Evolutionary conservation across 1,140 invertebrate species (phyloP).

Genomic region (Bursaphelenchus mucronatus): DNA sequence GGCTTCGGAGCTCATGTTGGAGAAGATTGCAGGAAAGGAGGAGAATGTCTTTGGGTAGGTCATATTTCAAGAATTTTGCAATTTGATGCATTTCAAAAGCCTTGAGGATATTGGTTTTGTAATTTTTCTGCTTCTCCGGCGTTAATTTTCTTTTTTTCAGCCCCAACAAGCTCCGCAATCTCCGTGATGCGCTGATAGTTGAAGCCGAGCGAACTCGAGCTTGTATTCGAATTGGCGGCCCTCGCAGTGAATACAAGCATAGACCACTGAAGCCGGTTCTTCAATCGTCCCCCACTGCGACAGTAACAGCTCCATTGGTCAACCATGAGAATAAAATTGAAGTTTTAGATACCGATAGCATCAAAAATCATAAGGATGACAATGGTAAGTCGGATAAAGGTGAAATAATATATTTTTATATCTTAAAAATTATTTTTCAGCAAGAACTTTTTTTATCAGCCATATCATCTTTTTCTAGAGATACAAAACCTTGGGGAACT

Average conservation of each 20-base stretch:
- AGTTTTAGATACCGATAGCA: too few relatives aligned
- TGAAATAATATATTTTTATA: too few relatives aligned
- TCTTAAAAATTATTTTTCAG: too few relatives aligned
- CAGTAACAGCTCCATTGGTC: too few relatives aligned
- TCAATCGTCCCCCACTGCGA: too few relatives aligned
- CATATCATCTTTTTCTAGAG: too few relatives aligned
- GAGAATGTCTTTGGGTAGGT: constrained; percentile 51
- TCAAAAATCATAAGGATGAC: too few relatives aligned
- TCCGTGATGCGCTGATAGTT: constrained; percentile 36
- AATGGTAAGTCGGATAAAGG: too few relatives aligned
- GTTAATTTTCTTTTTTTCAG: constrained; percentile 30
- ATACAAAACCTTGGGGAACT: too few relatives aligned
- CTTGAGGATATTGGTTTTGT: constrained; percentile 1
- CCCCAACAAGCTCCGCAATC: constrained; percentile 38
- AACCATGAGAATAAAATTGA: too few relatives aligned
- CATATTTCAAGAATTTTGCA: neutral
- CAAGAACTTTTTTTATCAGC: too few relatives aligned
- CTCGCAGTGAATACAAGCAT: neutral
- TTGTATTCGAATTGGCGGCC: constrained; percentile 47
- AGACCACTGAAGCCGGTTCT: too few relatives aligned
- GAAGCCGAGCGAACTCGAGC: constrained; percentile 46
- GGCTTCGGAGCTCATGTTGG: constrained; percentile 42
- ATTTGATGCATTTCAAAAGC: constrained; percentile 9
- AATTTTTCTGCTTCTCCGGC: constrained; percentile 14
- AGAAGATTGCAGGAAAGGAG: constrained; percentile 46